phyloP scores from a whole-genome alignment of 2,113 vertebrate species.

The Aspidoscelis tigris region DNA sequence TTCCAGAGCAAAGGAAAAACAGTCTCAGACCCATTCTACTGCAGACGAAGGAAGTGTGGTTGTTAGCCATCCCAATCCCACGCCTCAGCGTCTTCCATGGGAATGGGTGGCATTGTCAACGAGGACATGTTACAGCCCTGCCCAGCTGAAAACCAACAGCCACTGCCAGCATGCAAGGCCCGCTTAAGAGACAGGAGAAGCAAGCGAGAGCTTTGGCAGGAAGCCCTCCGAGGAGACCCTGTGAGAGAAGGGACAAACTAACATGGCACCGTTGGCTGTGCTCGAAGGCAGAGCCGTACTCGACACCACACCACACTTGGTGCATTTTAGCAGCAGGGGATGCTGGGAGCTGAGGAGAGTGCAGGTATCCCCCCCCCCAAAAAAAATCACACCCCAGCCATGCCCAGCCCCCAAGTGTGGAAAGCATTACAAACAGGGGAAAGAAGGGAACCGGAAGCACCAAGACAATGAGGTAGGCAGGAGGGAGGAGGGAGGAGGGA shows the following conservation, averaged over 20 bases:
- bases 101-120: background rate
- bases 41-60: background rate
- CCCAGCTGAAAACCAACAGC: background rate
- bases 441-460: background rate
- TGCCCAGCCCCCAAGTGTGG: conserved; percentile 20
- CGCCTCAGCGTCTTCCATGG: too few species aligned
- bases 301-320: conserved; percentile 95
- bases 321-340: conserved; percentile 94
- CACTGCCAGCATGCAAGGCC: background rate
- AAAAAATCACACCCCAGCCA: background rate
- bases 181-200: background rate
- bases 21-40: too few species aligned
- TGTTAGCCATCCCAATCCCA: too few species aligned
- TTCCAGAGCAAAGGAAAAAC: too few species aligned
- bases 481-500: background rate
- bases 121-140: background rate
- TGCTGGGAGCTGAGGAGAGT: conserved; percentile 65
- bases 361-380: conserved; percentile 4
- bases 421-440: conserved; percentile 60
- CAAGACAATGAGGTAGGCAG: conserved; percentile 1
- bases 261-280: conserved; percentile 95
- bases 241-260: conserved; percentile 77
- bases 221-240: background rate
- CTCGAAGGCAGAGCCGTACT: conserved; percentile 91
- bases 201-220: background rate